Percentiles rank a stretch among this genome's conserved stretches.
These are phyloP conservation scores for Hemistola chrysoprasaria DNA, from an alignment of 2,888 invertebrate species.

Conservation along the genomic window DNA sequence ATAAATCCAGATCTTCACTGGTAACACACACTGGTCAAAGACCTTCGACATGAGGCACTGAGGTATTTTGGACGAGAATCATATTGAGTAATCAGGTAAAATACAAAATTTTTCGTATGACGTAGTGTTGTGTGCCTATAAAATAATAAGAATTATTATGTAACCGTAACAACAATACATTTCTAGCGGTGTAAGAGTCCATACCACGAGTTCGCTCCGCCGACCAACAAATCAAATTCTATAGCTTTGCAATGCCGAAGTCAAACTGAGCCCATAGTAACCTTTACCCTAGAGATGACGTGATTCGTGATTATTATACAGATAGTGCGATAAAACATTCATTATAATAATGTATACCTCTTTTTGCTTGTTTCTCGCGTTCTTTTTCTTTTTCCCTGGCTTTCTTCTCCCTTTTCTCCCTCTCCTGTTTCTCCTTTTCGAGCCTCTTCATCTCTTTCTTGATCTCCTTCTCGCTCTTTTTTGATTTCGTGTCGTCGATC, in stretches of 20 bases:
- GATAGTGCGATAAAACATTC: slow-evolving; percentile 9
- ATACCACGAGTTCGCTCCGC: slow-evolving; percentile 14
- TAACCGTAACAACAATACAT: slow-evolving; percentile 58
- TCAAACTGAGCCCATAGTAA: slow-evolving; percentile 30
- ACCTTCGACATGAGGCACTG: too few relatives aligned
- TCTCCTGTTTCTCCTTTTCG: slow-evolving; percentile 75
- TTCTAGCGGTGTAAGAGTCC: slow-evolving; percentile 47
- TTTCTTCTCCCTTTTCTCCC: slow-evolving; percentile 77
- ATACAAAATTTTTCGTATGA: background rate
- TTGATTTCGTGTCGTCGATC: slow-evolving; percentile 75
- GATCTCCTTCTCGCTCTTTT: slow-evolving; percentile 73
- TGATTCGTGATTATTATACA: slow-evolving; percentile 48
- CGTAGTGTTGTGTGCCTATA: too few relatives aligned
- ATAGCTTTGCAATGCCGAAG: slow-evolving; percentile 34
- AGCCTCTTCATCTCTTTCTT: slow-evolving; percentile 78
- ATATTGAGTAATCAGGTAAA: slow-evolving; percentile 19
- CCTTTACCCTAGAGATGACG: slow-evolving; percentile 56
- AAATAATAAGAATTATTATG: too few relatives aligned
- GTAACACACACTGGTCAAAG: too few relatives aligned
- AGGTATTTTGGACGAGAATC: too few relatives aligned
- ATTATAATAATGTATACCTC: slow-evolving; percentile 50
- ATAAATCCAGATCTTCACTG: too few relatives aligned
- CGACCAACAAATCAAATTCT: slow-evolving; percentile 39
- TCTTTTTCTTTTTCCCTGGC: slow-evolving; percentile 77
- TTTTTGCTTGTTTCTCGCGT: slow-evolving; percentile 68